A percentile compares a stretch with the other conserved stretches of the same genome.
Evolutionary conservation across 2,888 invertebrate genomes (phyloP).

Genomic region (Schrankia costaestrigalis): DNA sequence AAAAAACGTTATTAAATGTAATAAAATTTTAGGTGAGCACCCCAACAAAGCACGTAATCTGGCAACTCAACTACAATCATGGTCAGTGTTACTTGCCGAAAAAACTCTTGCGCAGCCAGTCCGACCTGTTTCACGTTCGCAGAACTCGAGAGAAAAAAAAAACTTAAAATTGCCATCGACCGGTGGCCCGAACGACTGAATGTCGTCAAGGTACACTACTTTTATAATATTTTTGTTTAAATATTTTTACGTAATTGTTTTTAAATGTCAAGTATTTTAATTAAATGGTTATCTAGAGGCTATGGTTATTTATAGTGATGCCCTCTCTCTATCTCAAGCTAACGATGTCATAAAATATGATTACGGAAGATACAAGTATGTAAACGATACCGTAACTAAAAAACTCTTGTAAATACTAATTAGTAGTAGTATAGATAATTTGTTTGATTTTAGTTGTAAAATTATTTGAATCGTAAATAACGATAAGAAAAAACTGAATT

Average conservation of each 20-base stretch:
- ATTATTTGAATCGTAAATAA: too few species aligned
- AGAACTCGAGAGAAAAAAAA: conserved; percentile 62
- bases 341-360: too few species aligned
- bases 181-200: conserved; percentile 44
- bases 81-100: conserved; percentile 56
- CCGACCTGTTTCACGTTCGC: conserved; percentile 72
- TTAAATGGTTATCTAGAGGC: neutral
- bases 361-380: too few species aligned
- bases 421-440: too few species aligned
- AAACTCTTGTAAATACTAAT: too few species aligned
- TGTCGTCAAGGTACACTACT: conserved; percentile 74
- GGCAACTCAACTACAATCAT: conserved; percentile 44
- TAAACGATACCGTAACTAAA: too few species aligned
- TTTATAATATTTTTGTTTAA: conserved; percentile 45
- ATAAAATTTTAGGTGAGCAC: neutral
- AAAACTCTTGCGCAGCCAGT: conserved; percentile 63
- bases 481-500: too few species aligned
- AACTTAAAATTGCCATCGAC: conserved; percentile 62
- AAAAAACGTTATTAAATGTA: too few species aligned
- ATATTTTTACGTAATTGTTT: conserved; percentile 20
- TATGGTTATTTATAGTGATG: neutral
- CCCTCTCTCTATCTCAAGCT: too few species aligned
- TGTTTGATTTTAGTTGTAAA: too few species aligned
- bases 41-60: conserved; percentile 20
- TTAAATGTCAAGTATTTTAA: conserved; percentile 20